Evolutionary conservation across 1,140 invertebrate genomes (phyloP).

Genomic region (Ganaspis sp.): DNA sequence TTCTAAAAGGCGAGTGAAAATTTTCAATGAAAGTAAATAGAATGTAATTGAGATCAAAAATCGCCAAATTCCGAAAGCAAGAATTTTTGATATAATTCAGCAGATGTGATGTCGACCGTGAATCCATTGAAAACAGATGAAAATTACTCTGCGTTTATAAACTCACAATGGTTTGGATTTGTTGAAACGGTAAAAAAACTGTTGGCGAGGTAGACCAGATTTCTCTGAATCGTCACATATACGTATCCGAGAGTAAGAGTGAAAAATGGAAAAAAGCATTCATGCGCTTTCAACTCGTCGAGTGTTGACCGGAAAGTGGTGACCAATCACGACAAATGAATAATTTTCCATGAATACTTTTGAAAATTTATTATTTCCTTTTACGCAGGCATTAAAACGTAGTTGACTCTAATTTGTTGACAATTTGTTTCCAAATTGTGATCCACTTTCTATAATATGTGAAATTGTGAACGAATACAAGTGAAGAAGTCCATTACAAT

Average conservation of each 20-base stretch:
- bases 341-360: constrained; percentile 4
- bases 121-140: background rate
- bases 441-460: too few species aligned
- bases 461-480: too few species aligned
- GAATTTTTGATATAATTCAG: background rate
- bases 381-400: background rate
- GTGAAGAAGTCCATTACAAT: too few species aligned
- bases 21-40: background rate
- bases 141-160: background rate
- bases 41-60: too few species aligned
- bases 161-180: background rate
- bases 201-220: background rate
- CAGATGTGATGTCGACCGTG: background rate
- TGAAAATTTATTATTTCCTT: constrained; percentile 2
- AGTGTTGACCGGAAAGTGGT: constrained; percentile 22
- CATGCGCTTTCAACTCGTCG: constrained; percentile 1
- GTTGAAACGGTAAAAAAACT: background rate
- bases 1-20: background rate
- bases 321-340: constrained; percentile 12
- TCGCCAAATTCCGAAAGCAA: background rate
- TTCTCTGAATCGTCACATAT: background rate
- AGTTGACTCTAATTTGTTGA: background rate
- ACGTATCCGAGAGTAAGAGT: background rate
- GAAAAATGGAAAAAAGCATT: constrained; percentile 22
- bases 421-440: too few species aligned